These are phyloP conservation scores for Cottoperca gobio DNA, from an alignment of 2,797 vertebrate species.

Conservation along the genomic window DNA sequence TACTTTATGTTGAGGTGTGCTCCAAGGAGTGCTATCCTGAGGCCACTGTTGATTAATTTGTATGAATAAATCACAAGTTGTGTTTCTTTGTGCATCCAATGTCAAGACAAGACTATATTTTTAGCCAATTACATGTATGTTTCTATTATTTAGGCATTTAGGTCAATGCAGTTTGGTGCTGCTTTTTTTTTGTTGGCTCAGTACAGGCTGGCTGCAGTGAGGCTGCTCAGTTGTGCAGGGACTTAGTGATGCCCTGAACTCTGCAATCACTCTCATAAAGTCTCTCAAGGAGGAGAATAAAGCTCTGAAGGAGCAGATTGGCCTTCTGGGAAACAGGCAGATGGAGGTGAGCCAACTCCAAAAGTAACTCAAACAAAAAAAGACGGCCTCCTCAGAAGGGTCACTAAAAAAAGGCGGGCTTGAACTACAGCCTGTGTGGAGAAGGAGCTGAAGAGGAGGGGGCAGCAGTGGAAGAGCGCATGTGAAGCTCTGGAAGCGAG, in stretches of 20 bases:
- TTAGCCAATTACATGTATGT: background rate
- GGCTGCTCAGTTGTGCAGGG: background rate
- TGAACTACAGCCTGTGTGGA: background rate
- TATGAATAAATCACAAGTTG: background rate
- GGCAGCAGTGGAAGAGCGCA: background rate
- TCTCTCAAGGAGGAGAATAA: slow-evolving; percentile 12
- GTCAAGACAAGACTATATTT: background rate
- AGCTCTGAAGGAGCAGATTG: slow-evolving; percentile 20
- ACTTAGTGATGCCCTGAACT: background rate
- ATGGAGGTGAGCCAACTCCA: slow-evolving; percentile 10
- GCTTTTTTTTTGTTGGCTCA: background rate
- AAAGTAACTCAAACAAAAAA: background rate
- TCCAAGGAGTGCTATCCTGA: background rate
- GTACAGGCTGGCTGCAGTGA: background rate
- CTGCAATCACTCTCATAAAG: slow-evolving; percentile 18
- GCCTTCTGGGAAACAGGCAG: background rate
- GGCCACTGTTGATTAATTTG: background rate
- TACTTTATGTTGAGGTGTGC: background rate
- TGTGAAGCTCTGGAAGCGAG: background rate
- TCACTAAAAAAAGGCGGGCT: background rate
- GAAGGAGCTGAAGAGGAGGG: background rate
- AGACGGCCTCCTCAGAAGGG: background rate
- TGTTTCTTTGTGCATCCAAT: background rate
- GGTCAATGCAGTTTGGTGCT: background rate
- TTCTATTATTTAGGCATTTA: background rate